Base-by-base conservation (phyloP, 2,888 invertebrate species). In the Hyles lineata region DNA sequence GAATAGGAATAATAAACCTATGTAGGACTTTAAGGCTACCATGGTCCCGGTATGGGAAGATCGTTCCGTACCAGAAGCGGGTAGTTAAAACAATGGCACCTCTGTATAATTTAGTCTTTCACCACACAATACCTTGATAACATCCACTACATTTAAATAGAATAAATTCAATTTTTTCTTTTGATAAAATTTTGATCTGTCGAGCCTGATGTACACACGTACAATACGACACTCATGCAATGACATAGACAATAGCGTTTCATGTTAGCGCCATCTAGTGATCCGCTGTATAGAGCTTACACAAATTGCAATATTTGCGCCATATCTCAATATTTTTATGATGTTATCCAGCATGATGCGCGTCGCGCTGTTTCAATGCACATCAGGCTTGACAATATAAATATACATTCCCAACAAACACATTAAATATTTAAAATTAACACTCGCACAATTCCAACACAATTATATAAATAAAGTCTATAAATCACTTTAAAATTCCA, bases 131-230 rank as follows among this genome's bases (percentile, higher is more conserved):
- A 67, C 50, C 23, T 67, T 67, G 21, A 63, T 43, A 67, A 50
- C 67, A 67, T 21, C 35, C 43, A 67, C 43, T 67, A 67, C 67
- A 67, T 67, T 63, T 67, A 35, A 63, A 63, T 63, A 67, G 43
- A 50, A 50, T 50, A 35, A 63, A 63, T 43, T 67, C 62, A 62
- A 67, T 23, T 50, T 50, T 63, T 50, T 43, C 50, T 21, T 55
- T 55, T 55, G 55, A 55, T 55, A 55, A 55, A 55, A n/a, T 55
- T 55, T 55, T 55, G 55, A 55, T 2, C 1, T 55, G 7, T 55
- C n/a, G 1, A 55, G 55, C 55, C 8, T n/a, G n/a, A n/a, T n/a
- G n/a, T n/a, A n/a, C 55, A n/a, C 55, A 6, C 1, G n/a, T 19
- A 8, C 35, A 35, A 15, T 1, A 43, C 11, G 43, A 43, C n/a